These are phyloP conservation scores for Limnephilus rhombicus DNA, from an alignment of 2,888 invertebrate species.

Conservation along the genomic window DNA sequence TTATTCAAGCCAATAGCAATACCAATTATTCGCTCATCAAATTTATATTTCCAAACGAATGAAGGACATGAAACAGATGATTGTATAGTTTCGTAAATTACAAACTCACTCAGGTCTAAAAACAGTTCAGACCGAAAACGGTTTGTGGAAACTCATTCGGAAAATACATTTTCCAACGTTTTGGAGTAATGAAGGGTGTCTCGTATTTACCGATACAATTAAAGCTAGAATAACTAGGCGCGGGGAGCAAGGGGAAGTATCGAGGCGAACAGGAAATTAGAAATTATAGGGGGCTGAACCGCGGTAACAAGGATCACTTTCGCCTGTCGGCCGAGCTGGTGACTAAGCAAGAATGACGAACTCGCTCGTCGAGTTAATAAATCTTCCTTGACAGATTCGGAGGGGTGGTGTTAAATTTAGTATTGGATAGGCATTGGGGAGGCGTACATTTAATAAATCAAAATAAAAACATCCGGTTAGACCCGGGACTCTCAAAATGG, in stretches of 20 bases:
- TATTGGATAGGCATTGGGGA: not conserved
- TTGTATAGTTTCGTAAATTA: not conserved
- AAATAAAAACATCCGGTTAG: not conserved
- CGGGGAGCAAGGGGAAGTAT: not conserved
- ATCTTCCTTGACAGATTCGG: slow-evolving; percentile 43
- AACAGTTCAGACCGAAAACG: not conserved
- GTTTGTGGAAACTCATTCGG: not conserved
- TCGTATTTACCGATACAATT: slow-evolving; percentile 32
- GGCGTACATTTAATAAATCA: not conserved
- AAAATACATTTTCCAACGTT: not conserved
- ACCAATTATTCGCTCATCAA: not conserved
- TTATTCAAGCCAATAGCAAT: no score
- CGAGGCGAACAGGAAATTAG: slow-evolving; percentile 39
- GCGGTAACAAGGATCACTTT: slow-evolving; percentile 42
- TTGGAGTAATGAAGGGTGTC: not conserved
- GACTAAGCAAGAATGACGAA: slow-evolving; percentile 54
- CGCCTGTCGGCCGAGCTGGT: slow-evolving; percentile 18
- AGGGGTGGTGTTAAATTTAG: not conserved
- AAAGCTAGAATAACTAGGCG: not conserved
- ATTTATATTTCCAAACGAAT: not conserved
- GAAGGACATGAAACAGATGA: not conserved
- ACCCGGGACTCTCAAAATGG: not conserved
- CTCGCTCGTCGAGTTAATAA: slow-evolving; percentile 35
- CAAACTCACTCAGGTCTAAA: not conserved
- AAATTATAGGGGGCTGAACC: slow-evolving; percentile 24